Conservation (phyloP, 2,888 invertebrate genomes). For the Aphodius granarius region DNA sequence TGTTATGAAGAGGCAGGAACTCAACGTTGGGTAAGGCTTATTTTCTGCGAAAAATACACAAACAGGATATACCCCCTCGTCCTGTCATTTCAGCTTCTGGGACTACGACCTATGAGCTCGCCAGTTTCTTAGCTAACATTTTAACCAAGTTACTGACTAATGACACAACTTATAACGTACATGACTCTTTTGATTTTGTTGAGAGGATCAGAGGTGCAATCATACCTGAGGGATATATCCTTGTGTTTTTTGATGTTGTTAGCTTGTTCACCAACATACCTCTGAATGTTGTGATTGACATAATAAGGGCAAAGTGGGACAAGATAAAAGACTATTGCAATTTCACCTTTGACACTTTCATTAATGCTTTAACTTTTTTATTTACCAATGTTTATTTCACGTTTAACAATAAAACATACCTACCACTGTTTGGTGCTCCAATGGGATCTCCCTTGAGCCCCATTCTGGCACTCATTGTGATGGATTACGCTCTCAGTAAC, state of each 20-base stretch:
- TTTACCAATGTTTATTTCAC: neutral
- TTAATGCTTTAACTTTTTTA: neutral
- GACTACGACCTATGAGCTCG: no score
- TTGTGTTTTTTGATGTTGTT: neutral
- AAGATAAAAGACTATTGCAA: neutral
- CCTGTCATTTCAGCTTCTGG: no score
- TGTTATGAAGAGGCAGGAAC: no score
- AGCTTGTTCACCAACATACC: neutral
- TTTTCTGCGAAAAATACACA: no score
- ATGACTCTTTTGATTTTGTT: no score
- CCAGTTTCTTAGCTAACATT: no score
- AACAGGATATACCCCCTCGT: no score
- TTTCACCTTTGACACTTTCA: neutral
- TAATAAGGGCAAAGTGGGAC: neutral
- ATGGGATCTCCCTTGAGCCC: neutral
- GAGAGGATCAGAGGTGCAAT: no score
- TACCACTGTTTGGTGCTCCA: neutral
- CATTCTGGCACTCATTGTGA: neutral
- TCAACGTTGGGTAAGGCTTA: no score
- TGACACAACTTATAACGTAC: no score
- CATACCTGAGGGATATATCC: neutral
- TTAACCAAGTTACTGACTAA: no score
- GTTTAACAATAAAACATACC: neutral
- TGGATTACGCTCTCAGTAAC: neutral
- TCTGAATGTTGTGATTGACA: neutral